These are phyloP conservation scores for Myotis findleyi DNA, from an alignment of 2,797 vertebrate genomes.

Conservation along the genomic window DNA sequence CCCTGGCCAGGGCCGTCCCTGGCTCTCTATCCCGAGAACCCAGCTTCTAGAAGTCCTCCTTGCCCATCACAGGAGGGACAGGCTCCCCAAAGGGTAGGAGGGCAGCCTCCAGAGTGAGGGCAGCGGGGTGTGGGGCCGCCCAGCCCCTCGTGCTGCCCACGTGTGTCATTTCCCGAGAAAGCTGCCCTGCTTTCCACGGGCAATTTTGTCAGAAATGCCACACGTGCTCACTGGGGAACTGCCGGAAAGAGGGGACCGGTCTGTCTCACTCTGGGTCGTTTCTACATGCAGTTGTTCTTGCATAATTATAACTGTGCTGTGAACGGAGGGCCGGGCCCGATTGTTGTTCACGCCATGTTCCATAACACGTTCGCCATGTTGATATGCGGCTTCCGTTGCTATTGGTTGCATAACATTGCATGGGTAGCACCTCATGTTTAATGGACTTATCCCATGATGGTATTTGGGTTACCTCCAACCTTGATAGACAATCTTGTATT, in stretches of 20 bases:
- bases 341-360: conserved; percentile 56
- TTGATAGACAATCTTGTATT: conserved; percentile 8
- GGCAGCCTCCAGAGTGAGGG: background rate
- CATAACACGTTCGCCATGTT: conserved; percentile 51
- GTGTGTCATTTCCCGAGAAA: background rate
- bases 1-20: background rate
- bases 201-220: background rate
- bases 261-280: conserved; percentile 49
- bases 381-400: conserved; percentile 24
- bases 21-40: background rate
- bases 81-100: background rate
- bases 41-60: background rate
- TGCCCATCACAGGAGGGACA: background rate
- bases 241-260: background rate
- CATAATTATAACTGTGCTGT: conserved; percentile 26
- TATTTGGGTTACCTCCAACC: conserved; percentile 15
- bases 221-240: background rate
- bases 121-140: no score
- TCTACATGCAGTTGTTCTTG: conserved; percentile 16
- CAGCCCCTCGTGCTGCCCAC: background rate
- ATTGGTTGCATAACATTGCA: conserved; percentile 35
- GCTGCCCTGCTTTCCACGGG: background rate
- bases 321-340: conserved; percentile 7
- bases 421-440: background rate
- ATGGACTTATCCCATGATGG: background rate